phyloP scores from a whole-genome alignment of 2,888 invertebrate genomes.

The Agonum fuliginosum region DNA sequence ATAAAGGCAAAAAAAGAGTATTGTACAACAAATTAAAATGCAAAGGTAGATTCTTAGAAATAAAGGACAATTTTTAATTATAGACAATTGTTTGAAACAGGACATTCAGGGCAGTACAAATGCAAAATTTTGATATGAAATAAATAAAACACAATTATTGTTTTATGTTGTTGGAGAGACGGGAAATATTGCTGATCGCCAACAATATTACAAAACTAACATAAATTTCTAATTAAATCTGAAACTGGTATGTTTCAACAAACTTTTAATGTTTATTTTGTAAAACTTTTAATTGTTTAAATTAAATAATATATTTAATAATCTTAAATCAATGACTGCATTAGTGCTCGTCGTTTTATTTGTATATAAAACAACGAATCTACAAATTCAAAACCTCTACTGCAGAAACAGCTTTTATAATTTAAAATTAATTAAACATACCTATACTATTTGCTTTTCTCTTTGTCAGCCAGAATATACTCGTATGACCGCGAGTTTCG shows the following conservation, averaged over 20 bases:
- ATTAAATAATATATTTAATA: not conserved
- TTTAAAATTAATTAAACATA: not conserved
- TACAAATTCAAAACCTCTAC: too few relatives aligned
- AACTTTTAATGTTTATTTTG: too few relatives aligned
- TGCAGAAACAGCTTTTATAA: not conserved
- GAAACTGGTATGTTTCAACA: slow-evolving; percentile 28
- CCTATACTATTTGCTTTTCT: slow-evolving; percentile 2
- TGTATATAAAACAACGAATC: too few relatives aligned
- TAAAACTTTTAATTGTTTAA: slow-evolving; percentile 1
- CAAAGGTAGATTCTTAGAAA: not conserved
- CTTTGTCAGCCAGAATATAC: not conserved
- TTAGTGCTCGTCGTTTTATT: too few relatives aligned
- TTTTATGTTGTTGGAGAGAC: too few relatives aligned
- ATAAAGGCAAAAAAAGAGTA: not conserved
- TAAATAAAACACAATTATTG: too few relatives aligned
- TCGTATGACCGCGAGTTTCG: slow-evolving; percentile 4
- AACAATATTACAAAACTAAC: not conserved
- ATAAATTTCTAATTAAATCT: not conserved
- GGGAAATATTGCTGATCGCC: not conserved
- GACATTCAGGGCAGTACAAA: too few relatives aligned
- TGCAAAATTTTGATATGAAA: too few relatives aligned
- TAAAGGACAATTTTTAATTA: not conserved
- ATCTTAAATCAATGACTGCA: too few relatives aligned
- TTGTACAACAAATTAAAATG: not conserved
- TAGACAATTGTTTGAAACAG: not conserved